Evolutionary conservation across 2,113 vertebrate genomes (phyloP).

Genomic region (Leiothrix lutea): DNA sequence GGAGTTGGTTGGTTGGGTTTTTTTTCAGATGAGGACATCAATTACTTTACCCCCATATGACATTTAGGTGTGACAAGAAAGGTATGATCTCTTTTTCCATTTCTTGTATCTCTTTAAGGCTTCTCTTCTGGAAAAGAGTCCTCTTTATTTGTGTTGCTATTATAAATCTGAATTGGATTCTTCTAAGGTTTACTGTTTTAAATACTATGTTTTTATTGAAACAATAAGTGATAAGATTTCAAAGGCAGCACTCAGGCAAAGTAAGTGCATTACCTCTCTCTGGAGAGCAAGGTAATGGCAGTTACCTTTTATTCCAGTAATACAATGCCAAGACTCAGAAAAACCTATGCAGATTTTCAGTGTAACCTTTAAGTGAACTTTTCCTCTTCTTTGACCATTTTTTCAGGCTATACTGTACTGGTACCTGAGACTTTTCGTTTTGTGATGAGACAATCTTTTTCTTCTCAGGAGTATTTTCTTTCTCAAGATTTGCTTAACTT

Average conservation of each 20-base stretch:
- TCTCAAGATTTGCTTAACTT: not conserved
- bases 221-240: not conserved
- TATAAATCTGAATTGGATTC: not conserved
- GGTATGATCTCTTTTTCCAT: not conserved
- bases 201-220: not conserved
- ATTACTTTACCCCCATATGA: not conserved
- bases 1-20: accelerated
- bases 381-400: not conserved
- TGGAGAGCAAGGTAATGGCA: not conserved
- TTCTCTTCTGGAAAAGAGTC: not conserved
- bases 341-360: not conserved
- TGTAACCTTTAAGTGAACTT: not conserved
- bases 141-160: not conserved
- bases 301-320: not conserved
- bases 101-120: not conserved
- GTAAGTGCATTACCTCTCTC: not conserved
- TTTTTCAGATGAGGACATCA: not conserved
- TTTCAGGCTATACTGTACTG: not conserved
- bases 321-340: not conserved
- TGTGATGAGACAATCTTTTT: not conserved
- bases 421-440: not conserved
- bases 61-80: not conserved
- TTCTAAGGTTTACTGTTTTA: not conserved
- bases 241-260: not conserved
- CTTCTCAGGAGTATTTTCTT: not conserved